Evolutionary conservation across 2,113 vertebrate genomes (phyloP), one percentile per base, ranked within the genome.

Genomic region (Gobio gobio): DNA sequence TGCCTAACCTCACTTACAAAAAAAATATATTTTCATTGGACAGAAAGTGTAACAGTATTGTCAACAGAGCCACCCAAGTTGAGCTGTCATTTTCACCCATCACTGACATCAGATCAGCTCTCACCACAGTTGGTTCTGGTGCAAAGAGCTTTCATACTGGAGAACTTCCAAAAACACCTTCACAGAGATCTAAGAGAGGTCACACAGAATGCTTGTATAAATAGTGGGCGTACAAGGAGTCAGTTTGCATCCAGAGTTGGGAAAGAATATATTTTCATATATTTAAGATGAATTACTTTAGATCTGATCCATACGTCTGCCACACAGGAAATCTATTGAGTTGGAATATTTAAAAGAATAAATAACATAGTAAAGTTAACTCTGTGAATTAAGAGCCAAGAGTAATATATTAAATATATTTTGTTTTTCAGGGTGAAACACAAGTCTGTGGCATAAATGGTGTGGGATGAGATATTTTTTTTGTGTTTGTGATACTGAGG

Each of bases 61-160:
- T 73, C 64, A 85, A 85, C 47, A 81, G 78, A 51, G 36, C 77
- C 84, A 85, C 77, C 64, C 84, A 73, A 24, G 54, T n/a, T 33
- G 77, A 49, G 24, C 45, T 51, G 36, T 85, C 3, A 56, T 12
- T 24, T 64, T 80, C 59, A 63, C 29, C 18, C 5, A 0, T 61
- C n/a, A 33, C 24, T 82, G 80, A 82, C 26, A 70, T 61, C 16
- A 73, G 54, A 59, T 81, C 36, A 78, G 40, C 78, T 81, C 84
- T 73, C 22, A 64, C 43, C 10, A 36, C 54, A 61, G 49, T 36
- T 70, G 79, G 63, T 82, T 68, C 12, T 68, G 49, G 54, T 73
- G 40, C 66, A 85, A 61, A 72, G 9, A 22, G 36, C 22, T 43
- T 66, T 61, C 10, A 26, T 80, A 22, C 43, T 85, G 84, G 51